Conservation (phyloP, 2,888 invertebrate species). For the Trichopoda pennipes region DNA sequence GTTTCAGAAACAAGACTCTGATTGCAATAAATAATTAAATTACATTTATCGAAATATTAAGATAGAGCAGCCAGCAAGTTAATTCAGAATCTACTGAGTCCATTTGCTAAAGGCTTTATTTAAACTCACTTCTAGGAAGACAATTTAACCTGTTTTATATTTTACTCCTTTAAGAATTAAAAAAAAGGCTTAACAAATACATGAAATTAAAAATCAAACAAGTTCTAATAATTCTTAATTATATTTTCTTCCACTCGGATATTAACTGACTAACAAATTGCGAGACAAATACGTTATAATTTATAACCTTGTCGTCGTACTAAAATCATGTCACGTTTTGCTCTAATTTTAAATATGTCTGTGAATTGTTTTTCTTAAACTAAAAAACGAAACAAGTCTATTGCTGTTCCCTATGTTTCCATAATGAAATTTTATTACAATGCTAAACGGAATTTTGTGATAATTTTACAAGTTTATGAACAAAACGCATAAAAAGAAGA, state of each 20-base stretch:
- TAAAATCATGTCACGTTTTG: conserved; percentile 54
- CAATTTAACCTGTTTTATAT: too few species aligned
- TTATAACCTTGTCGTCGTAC: neutral
- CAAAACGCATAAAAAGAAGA: conserved; percentile 18
- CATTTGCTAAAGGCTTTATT: too few species aligned
- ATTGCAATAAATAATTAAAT: too few species aligned
- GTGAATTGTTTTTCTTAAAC: conserved; percentile 55
- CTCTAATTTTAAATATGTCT: conserved; percentile 51
- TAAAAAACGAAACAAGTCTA: neutral
- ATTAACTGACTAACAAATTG: neutral
- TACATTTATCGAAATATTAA: too few species aligned
- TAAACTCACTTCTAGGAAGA: too few species aligned
- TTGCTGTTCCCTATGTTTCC: neutral
- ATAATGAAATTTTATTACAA: conserved; percentile 37
- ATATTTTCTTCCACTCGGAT: conserved; percentile 12
- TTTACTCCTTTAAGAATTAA: too few species aligned
- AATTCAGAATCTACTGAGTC: too few species aligned
- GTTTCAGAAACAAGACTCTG: too few species aligned
- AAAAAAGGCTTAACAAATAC: too few species aligned
- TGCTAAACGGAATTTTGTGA: conserved; percentile 53
- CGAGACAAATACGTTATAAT: neutral
- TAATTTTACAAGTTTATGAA: conserved; percentile 55
- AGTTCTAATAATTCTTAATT: neutral
- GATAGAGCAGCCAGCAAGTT: too few species aligned
- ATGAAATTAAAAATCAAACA: too few species aligned